phyloP scores from a whole-genome alignment of 1,140 invertebrate genomes.

The Zaprionus ghesquierei region DNA sequence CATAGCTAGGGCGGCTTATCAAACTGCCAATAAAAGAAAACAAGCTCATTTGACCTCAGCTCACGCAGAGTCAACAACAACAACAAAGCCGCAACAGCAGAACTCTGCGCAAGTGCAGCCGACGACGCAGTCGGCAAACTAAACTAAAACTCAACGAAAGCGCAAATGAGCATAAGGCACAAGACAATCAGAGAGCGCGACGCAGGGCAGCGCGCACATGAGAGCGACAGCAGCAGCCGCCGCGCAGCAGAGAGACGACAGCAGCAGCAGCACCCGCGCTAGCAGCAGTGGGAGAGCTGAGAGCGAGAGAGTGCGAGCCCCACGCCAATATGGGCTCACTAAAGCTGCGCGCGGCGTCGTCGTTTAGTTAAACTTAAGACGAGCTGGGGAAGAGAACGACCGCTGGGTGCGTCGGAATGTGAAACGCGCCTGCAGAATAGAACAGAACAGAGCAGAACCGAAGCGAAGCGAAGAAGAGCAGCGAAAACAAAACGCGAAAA shows the following conservation, averaged over 20 bases:
- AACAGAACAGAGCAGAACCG: background rate
- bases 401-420: conserved; percentile 65
- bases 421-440: conserved; percentile 56
- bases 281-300: background rate
- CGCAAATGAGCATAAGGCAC: conserved; percentile 27
- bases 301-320: background rate
- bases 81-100: conserved; percentile 10
- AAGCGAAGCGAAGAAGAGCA: too few relatives aligned
- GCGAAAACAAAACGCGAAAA: conserved; percentile 26
- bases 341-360: conserved; percentile 28
- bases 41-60: conserved; percentile 15
- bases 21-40: conserved; percentile 22
- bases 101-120: conserved; percentile 67
- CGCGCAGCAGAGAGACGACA: background rate
- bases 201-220: background rate
- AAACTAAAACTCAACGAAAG: conserved; percentile 33
- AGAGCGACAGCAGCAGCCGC: background rate
- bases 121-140: conserved; percentile 1
- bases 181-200: background rate
- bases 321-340: conserved; percentile 3
- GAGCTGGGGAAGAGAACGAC: conserved; percentile 60
- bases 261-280: background rate
- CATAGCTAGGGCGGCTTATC: conserved; percentile 35
- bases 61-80: conserved; percentile 35
- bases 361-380: conserved; percentile 62